Percentiles rank a stretch among this genome's conserved stretches.
Conservation (phyloP, 2,888 invertebrate species). For the Pachydiplax longipennis region DNA sequence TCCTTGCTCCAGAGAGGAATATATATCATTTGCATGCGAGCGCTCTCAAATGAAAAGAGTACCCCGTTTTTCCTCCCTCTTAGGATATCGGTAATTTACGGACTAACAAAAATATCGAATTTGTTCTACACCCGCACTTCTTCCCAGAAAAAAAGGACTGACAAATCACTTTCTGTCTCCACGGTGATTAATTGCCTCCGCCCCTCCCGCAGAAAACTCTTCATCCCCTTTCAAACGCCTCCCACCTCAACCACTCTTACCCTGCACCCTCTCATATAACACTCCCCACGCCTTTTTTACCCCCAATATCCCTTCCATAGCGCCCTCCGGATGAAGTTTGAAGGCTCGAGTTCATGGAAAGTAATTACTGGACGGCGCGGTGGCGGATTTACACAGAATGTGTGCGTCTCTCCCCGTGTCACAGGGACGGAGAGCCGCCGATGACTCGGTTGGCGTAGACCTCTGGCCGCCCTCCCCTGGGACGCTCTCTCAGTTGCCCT, state of each 20-base stretch:
- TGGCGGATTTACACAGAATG: conserved; percentile 11
- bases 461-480: neutral
- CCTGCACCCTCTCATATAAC: neutral
- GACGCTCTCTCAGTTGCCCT: neutral
- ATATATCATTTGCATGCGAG: too few species aligned
- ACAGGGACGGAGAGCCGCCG: neutral
- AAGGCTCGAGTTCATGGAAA: conserved; percentile 30
- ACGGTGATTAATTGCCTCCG: conserved; percentile 31
- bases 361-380: conserved; percentile 28
- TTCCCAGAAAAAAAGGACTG: conserved; percentile 7
- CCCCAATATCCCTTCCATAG: neutral
- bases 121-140: neutral
- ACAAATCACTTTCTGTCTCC: conserved; percentile 41
- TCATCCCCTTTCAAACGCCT: neutral
- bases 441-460: neutral
- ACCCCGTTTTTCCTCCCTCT: neutral
- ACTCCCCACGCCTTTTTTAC: neutral
- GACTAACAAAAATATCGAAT: conserved; percentile 27
- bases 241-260: neutral
- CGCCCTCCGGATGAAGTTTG: neutral
- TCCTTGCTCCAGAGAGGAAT: too few species aligned
- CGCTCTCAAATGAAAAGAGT: too few species aligned
- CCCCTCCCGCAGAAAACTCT: neutral
- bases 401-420: neutral
- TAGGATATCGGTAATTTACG: conserved; percentile 20